Evolutionary conservation across 2,113 vertebrate genomes (phyloP).

Genomic region (Engraulis encrasicolus): DNA sequence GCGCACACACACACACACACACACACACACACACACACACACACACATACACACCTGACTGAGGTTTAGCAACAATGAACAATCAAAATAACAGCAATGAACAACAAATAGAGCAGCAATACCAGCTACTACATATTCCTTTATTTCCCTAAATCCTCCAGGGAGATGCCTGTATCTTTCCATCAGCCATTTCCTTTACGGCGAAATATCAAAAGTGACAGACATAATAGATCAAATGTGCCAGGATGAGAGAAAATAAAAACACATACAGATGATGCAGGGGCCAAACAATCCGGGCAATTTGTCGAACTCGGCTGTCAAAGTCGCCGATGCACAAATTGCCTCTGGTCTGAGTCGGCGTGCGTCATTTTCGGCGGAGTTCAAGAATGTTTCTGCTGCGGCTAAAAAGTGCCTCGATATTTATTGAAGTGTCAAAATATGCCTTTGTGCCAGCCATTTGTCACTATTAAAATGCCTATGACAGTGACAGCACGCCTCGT

Average conservation of each 20-base stretch:
- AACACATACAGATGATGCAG: constrained; percentile 21
- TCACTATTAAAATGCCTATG: constrained; percentile 52
- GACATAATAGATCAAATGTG: not conserved
- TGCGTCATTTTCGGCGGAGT: constrained; percentile 32
- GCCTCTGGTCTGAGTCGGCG: constrained; percentile 23
- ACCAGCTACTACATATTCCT: not conserved
- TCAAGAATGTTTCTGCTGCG: constrained; percentile 43
- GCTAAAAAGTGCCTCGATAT: constrained; percentile 38
- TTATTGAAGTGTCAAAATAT: constrained; percentile 54
- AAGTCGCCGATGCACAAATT: constrained; percentile 43
- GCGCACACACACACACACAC: too few relatives aligned
- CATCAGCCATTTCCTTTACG: not conserved
- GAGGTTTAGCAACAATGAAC: too few relatives aligned
- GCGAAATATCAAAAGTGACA: not conserved
- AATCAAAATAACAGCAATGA: too few relatives aligned
- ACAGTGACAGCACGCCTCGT: constrained; percentile 42
- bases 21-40: too few relatives aligned
- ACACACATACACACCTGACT: too few relatives aligned
- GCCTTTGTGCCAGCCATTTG: constrained; percentile 48
- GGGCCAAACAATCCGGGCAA: constrained; percentile 38
- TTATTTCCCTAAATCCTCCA: not conserved
- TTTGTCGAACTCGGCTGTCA: constrained; percentile 47
- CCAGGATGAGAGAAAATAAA: constrained; percentile 29
- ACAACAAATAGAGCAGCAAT: too few relatives aligned
- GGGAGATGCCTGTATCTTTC: not conserved